These are phyloP conservation scores for Phytoseiulus persimilis DNA, from an alignment of 2,888 invertebrate species.

Conservation along the genomic window DNA sequence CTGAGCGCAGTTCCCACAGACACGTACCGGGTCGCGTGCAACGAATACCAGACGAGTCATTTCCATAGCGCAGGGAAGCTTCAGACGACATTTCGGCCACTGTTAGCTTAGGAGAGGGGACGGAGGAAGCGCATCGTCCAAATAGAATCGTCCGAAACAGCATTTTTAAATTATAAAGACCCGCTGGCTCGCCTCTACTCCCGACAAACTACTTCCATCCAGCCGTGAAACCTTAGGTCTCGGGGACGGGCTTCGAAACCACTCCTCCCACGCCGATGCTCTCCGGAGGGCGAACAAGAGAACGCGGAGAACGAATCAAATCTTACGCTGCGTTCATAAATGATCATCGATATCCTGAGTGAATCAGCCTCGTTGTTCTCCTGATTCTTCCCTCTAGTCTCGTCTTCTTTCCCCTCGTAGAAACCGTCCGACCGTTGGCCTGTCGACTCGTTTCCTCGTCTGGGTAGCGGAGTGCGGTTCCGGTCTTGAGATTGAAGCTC, in stretches of 20 bases:
- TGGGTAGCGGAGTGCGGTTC: background rate
- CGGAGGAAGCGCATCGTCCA: background rate
- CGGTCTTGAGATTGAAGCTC: background rate
- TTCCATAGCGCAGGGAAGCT: background rate
- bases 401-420: background rate
- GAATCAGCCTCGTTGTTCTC: background rate
- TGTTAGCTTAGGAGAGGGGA: background rate
- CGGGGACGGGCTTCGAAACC: no score
- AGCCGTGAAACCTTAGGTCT: no score
- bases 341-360: background rate
- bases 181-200: background rate
- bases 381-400: background rate
- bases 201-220: background rate
- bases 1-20: background rate
- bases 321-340: no score
- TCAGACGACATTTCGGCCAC: background rate
- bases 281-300: no score
- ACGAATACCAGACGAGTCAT: constrained; percentile 5
- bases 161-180: background rate
- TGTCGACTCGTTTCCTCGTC: background rate
- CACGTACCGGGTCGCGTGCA: background rate
- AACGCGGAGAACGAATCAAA: no score
- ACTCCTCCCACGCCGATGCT: no score
- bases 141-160: background rate
- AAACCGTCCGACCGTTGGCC: background rate